Percentiles rank a stretch among this genome's conserved stretches.
Conservation (phyloP, 2,113 vertebrate species). For the Mola mola region DNA sequence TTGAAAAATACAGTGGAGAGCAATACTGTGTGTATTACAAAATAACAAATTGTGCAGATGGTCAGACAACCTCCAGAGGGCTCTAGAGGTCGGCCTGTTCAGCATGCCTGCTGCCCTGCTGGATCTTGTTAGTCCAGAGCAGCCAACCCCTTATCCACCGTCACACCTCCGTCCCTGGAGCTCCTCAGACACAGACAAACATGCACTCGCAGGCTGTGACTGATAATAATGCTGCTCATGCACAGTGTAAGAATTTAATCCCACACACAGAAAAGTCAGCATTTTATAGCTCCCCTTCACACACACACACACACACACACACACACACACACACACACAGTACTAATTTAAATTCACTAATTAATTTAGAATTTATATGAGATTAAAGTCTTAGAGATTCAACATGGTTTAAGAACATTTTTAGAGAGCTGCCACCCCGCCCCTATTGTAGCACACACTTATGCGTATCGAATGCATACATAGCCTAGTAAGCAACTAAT, state of each 20-base stretch:
- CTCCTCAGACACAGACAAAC: constrained; percentile 21
- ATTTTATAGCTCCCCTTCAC: constrained; percentile 31
- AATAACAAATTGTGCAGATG: constrained; percentile 31
- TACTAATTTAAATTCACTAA: constrained; percentile 61
- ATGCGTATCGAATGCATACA: constrained; percentile 13
- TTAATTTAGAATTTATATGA: constrained; percentile 75
- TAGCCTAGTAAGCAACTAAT: constrained; percentile 34
- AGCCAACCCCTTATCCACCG: not conserved
- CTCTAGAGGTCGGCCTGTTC: constrained; percentile 13
- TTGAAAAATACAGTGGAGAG: too few relatives aligned
- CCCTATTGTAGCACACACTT: constrained; percentile 34
- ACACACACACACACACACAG: constrained; percentile 16
- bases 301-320: not conserved
- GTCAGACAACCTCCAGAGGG: constrained; percentile 31
- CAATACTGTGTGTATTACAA: too few relatives aligned
- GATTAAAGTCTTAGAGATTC: constrained; percentile 71
- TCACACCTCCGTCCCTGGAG: constrained; percentile 38
- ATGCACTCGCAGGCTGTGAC: not conserved
- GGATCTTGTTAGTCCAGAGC: constrained; percentile 44
- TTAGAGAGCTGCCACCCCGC: constrained; percentile 44
- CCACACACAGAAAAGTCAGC: constrained; percentile 46
- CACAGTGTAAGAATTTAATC: constrained; percentile 44
- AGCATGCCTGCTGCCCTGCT: constrained; percentile 38
- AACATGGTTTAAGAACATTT: constrained; percentile 64
- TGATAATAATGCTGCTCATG: constrained; percentile 53